Conservation (phyloP, 2,797 vertebrate species). For the Lerista edwardsae region DNA sequence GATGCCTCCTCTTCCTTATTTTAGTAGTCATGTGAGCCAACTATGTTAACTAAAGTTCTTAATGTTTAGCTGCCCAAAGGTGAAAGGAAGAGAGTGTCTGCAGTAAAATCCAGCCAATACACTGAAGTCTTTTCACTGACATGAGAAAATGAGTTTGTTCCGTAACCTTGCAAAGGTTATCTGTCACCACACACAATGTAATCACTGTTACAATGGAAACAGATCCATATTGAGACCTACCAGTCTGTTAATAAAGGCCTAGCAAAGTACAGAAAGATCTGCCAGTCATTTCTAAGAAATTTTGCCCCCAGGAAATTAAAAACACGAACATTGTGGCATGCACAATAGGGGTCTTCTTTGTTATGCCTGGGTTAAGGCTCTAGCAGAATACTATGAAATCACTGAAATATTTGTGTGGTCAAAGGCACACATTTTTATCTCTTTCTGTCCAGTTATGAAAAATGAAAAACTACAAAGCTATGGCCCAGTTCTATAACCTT, state of each 20-base stretch:
- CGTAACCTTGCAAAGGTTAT: conserved; percentile 19
- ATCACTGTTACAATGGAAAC: conserved; percentile 35
- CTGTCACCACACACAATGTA: background rate
- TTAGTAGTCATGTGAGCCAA: background rate
- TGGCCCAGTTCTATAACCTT: background rate
- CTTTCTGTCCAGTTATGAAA: background rate
- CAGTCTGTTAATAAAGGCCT: conserved; percentile 51
- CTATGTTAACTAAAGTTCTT: background rate
- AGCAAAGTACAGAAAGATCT: conserved; percentile 46
- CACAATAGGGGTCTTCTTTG: conserved; percentile 58
- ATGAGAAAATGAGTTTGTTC: conserved; percentile 7
- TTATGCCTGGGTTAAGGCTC: conserved; percentile 1
- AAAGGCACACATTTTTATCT: background rate
- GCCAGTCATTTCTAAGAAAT: conserved; percentile 47
- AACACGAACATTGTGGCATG: background rate
- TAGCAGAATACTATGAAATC: conserved; percentile 26
- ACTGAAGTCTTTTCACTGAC: background rate
- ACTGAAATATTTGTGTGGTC: conserved; percentile 10
- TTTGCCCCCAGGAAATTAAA: conserved; percentile 69
- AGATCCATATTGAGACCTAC: conserved; percentile 42
- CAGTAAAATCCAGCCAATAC: background rate
- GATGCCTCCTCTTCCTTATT: background rate
- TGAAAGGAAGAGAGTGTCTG: background rate
- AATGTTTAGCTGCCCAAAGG: background rate
- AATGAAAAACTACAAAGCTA: background rate